A percentile compares a stretch with the other conserved stretches of the same genome.
phyloP scores from a whole-genome alignment of 2,113 vertebrate species.

The Miniopterus natalensis region DNA sequence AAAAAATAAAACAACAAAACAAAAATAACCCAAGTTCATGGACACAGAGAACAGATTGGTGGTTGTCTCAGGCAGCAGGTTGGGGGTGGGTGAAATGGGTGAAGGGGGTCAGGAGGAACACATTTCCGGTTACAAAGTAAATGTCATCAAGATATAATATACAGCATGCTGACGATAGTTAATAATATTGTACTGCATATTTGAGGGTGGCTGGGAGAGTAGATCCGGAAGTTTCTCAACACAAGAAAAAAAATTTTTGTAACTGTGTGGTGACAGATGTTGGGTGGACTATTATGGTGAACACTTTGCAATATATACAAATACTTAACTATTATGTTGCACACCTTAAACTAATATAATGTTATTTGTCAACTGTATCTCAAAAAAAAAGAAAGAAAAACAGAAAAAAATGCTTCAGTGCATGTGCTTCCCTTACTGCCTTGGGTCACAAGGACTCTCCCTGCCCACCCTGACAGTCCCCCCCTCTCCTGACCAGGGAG shows the following conservation, averaged over 20 bases:
- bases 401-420: not conserved
- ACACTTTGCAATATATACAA: not conserved
- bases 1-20: not conserved
- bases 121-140: not conserved
- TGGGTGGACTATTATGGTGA: not conserved
- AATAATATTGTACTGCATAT: not conserved
- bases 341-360: not conserved
- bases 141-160: not conserved
- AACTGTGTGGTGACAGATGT: not conserved
- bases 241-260: not conserved
- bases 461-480: rapidly evolving
- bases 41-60: not conserved
- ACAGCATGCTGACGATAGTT: not conserved
- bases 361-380: not conserved
- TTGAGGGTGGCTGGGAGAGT: not conserved
- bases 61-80: not conserved
- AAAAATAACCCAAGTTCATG: not conserved
- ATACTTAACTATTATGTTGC: not conserved
- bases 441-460: not conserved
- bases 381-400: not conserved
- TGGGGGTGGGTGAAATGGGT: not conserved
- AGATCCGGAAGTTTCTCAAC: not conserved
- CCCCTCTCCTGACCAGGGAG: not conserved
- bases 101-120: not conserved
- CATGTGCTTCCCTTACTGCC: rapidly evolving